These are phyloP conservation scores for Diarsia brunnea DNA, from an alignment of 2,888 invertebrate species.

Conservation along the genomic window DNA sequence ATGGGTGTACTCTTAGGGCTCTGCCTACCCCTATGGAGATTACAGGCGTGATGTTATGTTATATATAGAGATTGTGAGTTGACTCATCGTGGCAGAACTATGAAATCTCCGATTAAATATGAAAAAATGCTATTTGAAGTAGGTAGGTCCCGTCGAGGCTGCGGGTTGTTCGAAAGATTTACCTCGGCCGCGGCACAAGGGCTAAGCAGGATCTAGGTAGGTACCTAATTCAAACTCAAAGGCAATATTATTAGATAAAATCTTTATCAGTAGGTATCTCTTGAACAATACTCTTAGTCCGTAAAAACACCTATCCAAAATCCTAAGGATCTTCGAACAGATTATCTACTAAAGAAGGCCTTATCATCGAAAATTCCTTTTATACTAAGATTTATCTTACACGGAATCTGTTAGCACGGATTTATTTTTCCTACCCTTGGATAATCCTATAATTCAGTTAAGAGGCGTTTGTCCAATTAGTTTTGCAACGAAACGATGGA, in stretches of 20 bases:
- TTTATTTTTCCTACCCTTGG: constrained; percentile 22
- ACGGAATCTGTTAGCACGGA: constrained; percentile 5
- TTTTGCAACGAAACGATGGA: constrained; percentile 8
- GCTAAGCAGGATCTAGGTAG: too few relatives aligned
- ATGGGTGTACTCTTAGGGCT: too few relatives aligned
- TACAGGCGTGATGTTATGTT: too few relatives aligned
- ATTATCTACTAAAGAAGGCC: constrained; percentile 28
- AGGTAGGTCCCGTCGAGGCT: too few relatives aligned
- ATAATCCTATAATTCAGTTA: constrained; percentile 54
- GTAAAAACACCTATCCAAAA: constrained; percentile 3
- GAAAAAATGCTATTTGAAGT: too few relatives aligned
- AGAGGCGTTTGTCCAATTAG: constrained; percentile 42
- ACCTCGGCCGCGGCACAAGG: too few relatives aligned
- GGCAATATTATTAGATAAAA: not conserved
- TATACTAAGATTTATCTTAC: constrained; percentile 18
- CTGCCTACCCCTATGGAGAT: too few relatives aligned
- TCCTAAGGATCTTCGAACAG: constrained; percentile 31
- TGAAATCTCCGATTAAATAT: too few relatives aligned
- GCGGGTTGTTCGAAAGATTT: too few relatives aligned
- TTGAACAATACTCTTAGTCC: not conserved
- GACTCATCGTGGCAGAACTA: too few relatives aligned
- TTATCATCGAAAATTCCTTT: constrained; percentile 42
- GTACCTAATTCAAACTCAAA: not conserved
- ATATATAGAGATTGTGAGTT: too few relatives aligned
- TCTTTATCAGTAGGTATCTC: not conserved